Evolutionary conservation across 2,113 vertebrate species (phyloP).

Genomic region (Fregetta grallaria): DNA sequence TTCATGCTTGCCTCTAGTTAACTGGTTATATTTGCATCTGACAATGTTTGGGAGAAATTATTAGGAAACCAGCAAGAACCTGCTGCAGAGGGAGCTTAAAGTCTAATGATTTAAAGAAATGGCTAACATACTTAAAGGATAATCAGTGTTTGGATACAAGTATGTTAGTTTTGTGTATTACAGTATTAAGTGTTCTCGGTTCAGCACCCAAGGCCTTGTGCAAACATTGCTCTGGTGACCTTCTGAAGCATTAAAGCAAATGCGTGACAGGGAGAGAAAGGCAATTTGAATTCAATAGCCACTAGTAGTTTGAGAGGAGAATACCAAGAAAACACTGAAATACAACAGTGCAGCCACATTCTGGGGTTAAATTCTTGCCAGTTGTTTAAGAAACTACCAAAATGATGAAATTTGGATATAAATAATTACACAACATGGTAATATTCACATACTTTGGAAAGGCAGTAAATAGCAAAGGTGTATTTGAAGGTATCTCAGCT

Average conservation of each 20-base stretch:
- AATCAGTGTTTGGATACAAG: not conserved
- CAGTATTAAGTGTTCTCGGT: not conserved
- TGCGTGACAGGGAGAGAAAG: not conserved
- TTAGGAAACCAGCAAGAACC: not conserved
- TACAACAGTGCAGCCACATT: not conserved
- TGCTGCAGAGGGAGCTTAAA: not conserved
- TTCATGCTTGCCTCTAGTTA: not conserved
- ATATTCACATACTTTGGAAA: not conserved
- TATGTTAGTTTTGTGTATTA: not conserved
- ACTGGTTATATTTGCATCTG: not conserved
- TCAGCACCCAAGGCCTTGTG: not conserved
- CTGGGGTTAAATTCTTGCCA: not conserved
- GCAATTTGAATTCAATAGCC: not conserved
- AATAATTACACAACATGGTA: not conserved
- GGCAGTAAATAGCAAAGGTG: not conserved
- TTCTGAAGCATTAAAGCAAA: not conserved
- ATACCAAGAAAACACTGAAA: not conserved
- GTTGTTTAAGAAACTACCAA: not conserved
- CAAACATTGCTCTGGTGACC: not conserved
- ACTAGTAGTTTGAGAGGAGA: not conserved
- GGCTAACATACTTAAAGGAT: not conserved
- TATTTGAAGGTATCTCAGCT: not conserved
- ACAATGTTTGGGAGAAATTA: not conserved
- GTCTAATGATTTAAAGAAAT: not conserved
- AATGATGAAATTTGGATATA: not conserved